These are phyloP conservation scores for Channa argus DNA, from an alignment of 2,113 vertebrate genomes.

Conservation along the genomic window DNA sequence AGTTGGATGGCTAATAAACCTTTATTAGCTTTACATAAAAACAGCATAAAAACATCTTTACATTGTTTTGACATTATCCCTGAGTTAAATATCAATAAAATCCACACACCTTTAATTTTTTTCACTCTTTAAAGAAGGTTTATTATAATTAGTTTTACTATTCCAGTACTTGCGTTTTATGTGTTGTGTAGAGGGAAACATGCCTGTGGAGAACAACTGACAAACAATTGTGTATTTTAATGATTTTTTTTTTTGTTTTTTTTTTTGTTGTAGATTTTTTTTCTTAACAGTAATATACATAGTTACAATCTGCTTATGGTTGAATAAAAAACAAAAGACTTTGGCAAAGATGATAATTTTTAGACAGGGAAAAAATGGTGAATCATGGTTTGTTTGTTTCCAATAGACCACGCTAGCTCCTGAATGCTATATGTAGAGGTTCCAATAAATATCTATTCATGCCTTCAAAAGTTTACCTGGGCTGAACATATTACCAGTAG, in stretches of 20 bases:
- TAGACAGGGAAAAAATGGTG: slow-evolving; percentile 33
- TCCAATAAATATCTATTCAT: slow-evolving; percentile 64
- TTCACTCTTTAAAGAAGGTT: not conserved
- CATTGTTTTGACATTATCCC: slow-evolving; percentile 4
- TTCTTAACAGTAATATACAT: not conserved
- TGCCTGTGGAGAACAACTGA: too few relatives aligned
- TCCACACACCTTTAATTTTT: not conserved
- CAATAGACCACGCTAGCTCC: slow-evolving; percentile 53
- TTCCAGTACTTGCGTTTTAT: not conserved
- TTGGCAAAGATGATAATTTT: slow-evolving; percentile 26
- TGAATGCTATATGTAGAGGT: slow-evolving; percentile 55
- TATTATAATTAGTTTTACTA: not conserved
- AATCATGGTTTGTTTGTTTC: slow-evolving; percentile 60
- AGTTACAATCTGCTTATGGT: slow-evolving; percentile 4
- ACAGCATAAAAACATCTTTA: slow-evolving; percentile 8
- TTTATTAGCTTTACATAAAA: too few relatives aligned
- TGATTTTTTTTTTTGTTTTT: too few relatives aligned
- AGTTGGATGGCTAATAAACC: too few relatives aligned
- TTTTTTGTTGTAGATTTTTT: too few relatives aligned
- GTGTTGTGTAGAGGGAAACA: too few relatives aligned
- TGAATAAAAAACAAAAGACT: slow-evolving; percentile 7
- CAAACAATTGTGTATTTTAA: too few relatives aligned
- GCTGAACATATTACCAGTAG: slow-evolving; percentile 71
- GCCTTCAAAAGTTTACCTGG: slow-evolving; percentile 64
- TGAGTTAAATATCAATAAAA: not conserved